phyloP scores from a whole-genome alignment of 1,140 invertebrate genomes.

The Drosophila mauritiana region DNA sequence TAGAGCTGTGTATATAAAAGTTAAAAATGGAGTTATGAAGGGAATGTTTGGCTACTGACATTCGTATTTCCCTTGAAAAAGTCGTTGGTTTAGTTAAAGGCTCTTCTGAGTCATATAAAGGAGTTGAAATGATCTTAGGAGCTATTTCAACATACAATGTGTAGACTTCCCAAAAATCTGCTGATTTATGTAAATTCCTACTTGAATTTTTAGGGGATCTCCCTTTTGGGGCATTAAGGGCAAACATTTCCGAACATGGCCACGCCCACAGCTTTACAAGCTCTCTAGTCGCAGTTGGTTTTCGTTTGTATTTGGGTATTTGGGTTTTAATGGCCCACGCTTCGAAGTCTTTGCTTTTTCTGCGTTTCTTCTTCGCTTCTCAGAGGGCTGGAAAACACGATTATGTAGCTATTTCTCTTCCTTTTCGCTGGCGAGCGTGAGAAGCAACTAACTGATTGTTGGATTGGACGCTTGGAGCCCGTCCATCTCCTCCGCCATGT shows the following conservation, averaged over 20 bases:
- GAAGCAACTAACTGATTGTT: slow-evolving; percentile 34
- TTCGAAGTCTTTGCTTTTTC: background rate
- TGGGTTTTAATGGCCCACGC: slow-evolving; percentile 10
- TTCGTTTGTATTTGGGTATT: slow-evolving; percentile 1
- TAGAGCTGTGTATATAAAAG: slow-evolving; percentile 3
- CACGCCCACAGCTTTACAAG: slow-evolving; percentile 32
- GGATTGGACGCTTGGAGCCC: background rate
- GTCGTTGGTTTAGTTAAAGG: background rate
- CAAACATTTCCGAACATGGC: slow-evolving; percentile 13
- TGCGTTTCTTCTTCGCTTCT: background rate
- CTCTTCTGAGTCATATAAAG: background rate
- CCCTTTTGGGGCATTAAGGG: slow-evolving; percentile 14
- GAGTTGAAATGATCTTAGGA: background rate
- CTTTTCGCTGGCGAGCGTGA: slow-evolving; percentile 54
- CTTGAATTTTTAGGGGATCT: background rate
- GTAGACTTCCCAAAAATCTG: too few relatives aligned
- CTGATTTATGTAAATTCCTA: too few relatives aligned
- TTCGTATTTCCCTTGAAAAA: slow-evolving; percentile 23
- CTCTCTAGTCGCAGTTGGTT: background rate
- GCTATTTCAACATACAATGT: too few relatives aligned
- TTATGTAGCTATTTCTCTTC: background rate
- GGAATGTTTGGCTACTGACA: background rate
- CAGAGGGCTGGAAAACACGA: slow-evolving; percentile 21
- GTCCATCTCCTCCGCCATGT: background rate
- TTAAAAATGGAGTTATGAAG: slow-evolving; percentile 4